Evolutionary conservation across 1,140 invertebrate genomes (phyloP), one percentile per base, ranked within the genome.

Genomic region (Orchestia grillus): DNA sequence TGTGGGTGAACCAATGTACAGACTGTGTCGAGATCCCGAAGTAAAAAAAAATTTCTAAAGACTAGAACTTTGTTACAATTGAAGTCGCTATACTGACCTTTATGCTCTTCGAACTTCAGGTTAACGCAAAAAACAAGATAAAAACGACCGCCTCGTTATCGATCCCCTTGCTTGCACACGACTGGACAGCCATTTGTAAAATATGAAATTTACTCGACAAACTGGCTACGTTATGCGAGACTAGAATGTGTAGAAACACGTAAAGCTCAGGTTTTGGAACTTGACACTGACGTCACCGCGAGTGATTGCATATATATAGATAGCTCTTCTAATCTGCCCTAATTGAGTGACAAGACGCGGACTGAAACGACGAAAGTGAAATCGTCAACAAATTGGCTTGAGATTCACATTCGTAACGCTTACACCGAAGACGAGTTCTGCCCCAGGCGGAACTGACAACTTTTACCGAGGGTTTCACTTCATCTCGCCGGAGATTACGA

Each of bases 401-500:
- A 44, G 88, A 44, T 44, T 36, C 43, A 41, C 88, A 42, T 3
- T 90, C 62, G 62, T 23, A 8, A 36, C 62, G 36, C 62, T 77
- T 77, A 77, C 28, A 90, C 4, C 43, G 88, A 90, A 90, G 43
- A 90, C 88, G 43, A 90, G 36, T 42, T 44, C 88, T 8, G 41
- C 43, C 41, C 4, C 41, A 6, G 88, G 43, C 88, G 88, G 88
- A 90, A 90, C 88, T 90, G 88, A 44, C 43, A 42, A 90, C 41
- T 90, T 90, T 90, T 90, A 8, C 36, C 8, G 28, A 15, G 28
- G 36, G 88, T 90, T 90, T 90, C 88, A 90, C 88, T 90, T 90
- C 88, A 90, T 90, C 41, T 90, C 88, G 43, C 88, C 88, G 88
- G 88, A 90, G 88, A 90, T 90, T 90, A 90, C 88, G 42, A 90